These are phyloP conservation scores for Nematopogon swammerdamellus DNA, from an alignment of 2,888 invertebrate genomes.

Conservation along the genomic window DNA sequence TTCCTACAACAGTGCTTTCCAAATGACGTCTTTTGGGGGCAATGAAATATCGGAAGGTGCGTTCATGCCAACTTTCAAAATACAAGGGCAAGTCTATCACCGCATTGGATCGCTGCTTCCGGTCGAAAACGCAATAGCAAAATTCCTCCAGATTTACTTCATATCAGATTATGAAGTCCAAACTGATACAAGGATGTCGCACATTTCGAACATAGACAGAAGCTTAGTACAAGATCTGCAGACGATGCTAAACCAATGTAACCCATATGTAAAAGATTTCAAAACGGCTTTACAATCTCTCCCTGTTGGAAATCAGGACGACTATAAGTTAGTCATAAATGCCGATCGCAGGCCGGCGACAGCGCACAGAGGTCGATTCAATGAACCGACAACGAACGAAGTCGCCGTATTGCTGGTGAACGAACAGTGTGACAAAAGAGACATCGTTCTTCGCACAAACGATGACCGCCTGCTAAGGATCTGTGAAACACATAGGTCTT, in stretches of 20 bases:
- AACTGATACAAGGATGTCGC: not conserved
- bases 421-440: constrained; percentile 9
- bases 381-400: constrained; percentile 14
- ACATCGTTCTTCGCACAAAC: constrained; percentile 11
- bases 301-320: constrained; percentile 8
- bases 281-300: not conserved
- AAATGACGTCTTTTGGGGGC: no score
- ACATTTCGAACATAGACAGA: not conserved
- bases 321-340: constrained; percentile 7
- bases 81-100: no score
- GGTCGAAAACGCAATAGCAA: no score
- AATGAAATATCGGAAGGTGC: no score
- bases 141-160: no score
- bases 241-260: constrained; percentile 8
- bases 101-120: no score
- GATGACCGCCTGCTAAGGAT: constrained; percentile 8
- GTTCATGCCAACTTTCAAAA: no score
- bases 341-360: constrained; percentile 5
- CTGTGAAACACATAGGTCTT: constrained; percentile 15
- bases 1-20: no score
- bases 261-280: constrained; percentile 2
- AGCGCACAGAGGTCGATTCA: constrained; percentile 10
- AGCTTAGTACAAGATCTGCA: constrained; percentile 6
- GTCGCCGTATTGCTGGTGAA: constrained; percentile 15
- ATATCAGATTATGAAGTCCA: constrained; percentile 4